These are phyloP conservation scores for Simalia tracyae DNA, from an alignment of 2,797 vertebrate species.

Conservation along the genomic window DNA sequence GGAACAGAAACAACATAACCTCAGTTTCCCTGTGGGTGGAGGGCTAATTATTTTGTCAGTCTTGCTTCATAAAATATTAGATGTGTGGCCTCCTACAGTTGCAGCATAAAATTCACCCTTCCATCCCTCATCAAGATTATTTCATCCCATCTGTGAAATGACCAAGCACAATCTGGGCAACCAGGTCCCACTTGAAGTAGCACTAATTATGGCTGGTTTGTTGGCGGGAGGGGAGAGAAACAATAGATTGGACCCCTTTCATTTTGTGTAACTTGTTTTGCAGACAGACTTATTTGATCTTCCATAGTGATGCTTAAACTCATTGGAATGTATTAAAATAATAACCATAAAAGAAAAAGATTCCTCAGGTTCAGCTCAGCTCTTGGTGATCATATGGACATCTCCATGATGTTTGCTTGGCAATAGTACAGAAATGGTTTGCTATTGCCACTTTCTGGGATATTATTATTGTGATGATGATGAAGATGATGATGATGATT, in stretches of 20 bases:
- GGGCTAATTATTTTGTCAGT: neutral
- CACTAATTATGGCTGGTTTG: neutral
- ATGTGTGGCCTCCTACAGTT: neutral
- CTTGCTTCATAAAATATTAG: neutral
- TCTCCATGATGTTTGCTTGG: neutral
- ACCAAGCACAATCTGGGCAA: neutral
- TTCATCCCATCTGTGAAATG: neutral
- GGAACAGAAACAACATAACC: neutral
- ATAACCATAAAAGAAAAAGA: neutral
- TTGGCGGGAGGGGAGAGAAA: neutral
- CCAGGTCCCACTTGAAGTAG: neutral
- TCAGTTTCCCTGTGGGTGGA: neutral
- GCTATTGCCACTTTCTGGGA: neutral
- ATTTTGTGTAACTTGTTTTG: neutral
- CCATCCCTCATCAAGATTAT: neutral
- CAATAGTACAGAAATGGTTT: neutral
- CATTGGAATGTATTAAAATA: neutral
- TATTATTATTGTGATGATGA: neutral
- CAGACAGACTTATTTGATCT: neutral
- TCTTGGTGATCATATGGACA: neutral
- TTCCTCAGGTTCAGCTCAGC: neutral
- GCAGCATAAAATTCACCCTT: neutral
- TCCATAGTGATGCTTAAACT: neutral
- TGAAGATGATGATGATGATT: neutral
- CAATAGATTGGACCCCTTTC: neutral